Percentiles rank a stretch among this genome's conserved stretches.
These are phyloP conservation scores for Xanthia icteritia DNA, from an alignment of 2,888 invertebrate genomes.

Conservation along the genomic window DNA sequence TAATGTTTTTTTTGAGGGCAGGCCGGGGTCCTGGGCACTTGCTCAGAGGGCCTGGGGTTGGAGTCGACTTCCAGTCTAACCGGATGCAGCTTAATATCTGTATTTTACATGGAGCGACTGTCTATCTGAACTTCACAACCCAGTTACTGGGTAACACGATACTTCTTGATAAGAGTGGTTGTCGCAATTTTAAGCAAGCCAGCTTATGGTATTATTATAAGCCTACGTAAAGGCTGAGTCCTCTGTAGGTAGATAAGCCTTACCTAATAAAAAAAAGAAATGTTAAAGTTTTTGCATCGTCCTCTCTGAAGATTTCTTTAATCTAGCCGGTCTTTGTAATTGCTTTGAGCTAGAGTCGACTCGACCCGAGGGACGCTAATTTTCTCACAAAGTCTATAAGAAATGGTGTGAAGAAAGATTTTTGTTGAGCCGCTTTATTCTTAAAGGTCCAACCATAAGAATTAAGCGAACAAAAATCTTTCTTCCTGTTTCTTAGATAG, in stretches of 20 bases:
- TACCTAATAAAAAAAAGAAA: slow-evolving; percentile 22
- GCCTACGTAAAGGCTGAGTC: background rate
- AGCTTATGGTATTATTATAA: background rate
- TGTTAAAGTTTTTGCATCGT: slow-evolving; percentile 27
- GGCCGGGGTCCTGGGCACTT: too few relatives aligned
- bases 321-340: slow-evolving; percentile 50
- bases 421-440: slow-evolving; percentile 9
- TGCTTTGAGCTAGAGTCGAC: slow-evolving; percentile 43
- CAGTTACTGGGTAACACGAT: too few relatives aligned
- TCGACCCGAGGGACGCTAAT: slow-evolving; percentile 41
- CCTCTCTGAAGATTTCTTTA: slow-evolving; percentile 40
- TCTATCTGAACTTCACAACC: too few relatives aligned
- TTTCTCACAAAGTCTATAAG: slow-evolving; percentile 41
- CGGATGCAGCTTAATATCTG: too few relatives aligned
- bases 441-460: background rate
- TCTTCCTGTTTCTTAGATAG: background rate
- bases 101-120: too few relatives aligned
- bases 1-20: too few relatives aligned
- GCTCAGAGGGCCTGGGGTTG: too few relatives aligned
- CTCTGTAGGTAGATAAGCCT: background rate
- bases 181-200: background rate
- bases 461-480: too few relatives aligned
- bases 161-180: too few relatives aligned
- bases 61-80: too few relatives aligned
- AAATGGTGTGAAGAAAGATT: slow-evolving; percentile 38